Conservation (phyloP, 2,113 vertebrate genomes). For the Trematocara zebra region DNA sequence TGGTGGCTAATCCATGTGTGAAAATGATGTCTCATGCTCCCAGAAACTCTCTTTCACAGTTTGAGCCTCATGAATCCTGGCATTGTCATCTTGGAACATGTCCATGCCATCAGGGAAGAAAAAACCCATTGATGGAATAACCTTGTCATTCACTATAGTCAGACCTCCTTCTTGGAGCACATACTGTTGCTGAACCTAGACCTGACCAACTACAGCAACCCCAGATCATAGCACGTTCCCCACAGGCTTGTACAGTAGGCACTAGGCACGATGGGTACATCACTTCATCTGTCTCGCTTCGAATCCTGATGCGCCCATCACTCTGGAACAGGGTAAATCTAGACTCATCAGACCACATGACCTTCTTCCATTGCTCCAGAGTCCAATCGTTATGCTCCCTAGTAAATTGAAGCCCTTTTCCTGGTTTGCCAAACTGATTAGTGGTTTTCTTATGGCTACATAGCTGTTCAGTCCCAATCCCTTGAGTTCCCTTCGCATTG, state of each 20-base stretch:
- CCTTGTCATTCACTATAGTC: not conserved
- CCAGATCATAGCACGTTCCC: not conserved
- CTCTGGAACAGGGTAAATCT: not conserved
- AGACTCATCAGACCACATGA: not conserved
- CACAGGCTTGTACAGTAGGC: not conserved
- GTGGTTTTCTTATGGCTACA: not conserved
- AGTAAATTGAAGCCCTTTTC: not conserved
- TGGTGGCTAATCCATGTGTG: not conserved
- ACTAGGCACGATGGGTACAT: accelerated
- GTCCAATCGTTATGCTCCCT: not conserved
- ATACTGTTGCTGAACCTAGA: not conserved
- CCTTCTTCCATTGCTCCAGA: not conserved
- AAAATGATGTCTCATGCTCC: not conserved
- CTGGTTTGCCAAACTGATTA: not conserved
- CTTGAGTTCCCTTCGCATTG: accelerated
- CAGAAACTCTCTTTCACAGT: not conserved
- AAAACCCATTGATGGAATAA: not conserved
- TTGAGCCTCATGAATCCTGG: not conserved
- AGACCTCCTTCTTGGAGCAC: not conserved
- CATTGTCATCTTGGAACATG: not conserved
- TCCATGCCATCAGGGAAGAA: not conserved
- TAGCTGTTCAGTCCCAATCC: not conserved
- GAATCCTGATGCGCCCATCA: accelerated
- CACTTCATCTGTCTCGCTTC: accelerated
- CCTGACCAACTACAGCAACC: not conserved